A percentile compares a stretch with the other conserved stretches of the same genome.
Conservation (phyloP, 2,113 vertebrate species). For the Protobothrops mucrosquamatus region DNA sequence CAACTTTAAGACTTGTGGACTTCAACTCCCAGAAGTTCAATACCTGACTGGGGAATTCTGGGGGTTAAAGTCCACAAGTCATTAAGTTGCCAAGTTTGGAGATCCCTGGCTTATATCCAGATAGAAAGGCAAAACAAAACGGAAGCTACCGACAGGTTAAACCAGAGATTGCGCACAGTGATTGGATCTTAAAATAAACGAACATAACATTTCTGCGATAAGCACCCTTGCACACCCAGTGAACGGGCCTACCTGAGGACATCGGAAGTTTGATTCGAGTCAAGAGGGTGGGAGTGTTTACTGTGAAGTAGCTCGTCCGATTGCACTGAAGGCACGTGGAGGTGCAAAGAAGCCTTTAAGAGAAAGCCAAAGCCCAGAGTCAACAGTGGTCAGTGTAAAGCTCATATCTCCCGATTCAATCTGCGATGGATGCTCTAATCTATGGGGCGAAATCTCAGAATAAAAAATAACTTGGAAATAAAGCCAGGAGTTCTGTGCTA, state of each 20-base stretch:
- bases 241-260: slow-evolving; percentile 88
- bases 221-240: neutral
- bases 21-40: too few species aligned
- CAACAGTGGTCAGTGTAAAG: neutral
- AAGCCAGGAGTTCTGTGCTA: neutral
- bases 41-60: too few species aligned
- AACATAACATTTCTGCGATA: neutral
- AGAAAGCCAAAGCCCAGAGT: neutral
- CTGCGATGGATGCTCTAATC: neutral
- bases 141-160: neutral
- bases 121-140: too few species aligned
- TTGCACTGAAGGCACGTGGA: slow-evolving; percentile 99
- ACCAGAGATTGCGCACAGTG: neutral
- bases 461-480: neutral
- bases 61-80: too few species aligned
- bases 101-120: too few species aligned
- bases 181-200: neutral
- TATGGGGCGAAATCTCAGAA: neutral
- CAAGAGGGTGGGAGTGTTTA: slow-evolving; percentile 99
- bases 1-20: too few species aligned
- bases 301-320: slow-evolving; percentile 98
- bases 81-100: too few species aligned
- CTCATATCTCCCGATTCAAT: neutral
- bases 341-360: slow-evolving; percentile 95
- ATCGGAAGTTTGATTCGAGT: slow-evolving; percentile 99